phyloP scores from a whole-genome alignment of 2,113 vertebrate species.

The Nansenia antarctica region DNA sequence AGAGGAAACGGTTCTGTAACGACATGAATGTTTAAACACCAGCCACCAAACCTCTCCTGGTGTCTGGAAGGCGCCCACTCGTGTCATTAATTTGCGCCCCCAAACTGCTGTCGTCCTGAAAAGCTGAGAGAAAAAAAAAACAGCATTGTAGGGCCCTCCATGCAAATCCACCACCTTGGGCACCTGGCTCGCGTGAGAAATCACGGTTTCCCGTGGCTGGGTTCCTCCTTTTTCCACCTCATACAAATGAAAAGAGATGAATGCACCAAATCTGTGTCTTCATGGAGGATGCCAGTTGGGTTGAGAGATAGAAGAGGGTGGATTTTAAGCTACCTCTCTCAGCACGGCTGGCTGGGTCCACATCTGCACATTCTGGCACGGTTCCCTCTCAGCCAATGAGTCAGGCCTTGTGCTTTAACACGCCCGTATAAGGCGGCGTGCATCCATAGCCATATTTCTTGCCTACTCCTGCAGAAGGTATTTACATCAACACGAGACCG shows the following conservation, averaged over 20 bases:
- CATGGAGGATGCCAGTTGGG: slow-evolving; percentile 23
- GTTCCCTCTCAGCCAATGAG: slow-evolving; percentile 40
- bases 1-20: slow-evolving; percentile 70
- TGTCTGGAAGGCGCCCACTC: slow-evolving; percentile 47
- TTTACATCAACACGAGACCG: slow-evolving; percentile 40
- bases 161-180: slow-evolving; percentile 51
- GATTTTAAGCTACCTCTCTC: slow-evolving; percentile 55
- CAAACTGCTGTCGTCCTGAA: slow-evolving; percentile 59
- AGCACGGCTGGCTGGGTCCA: slow-evolving; percentile 49
- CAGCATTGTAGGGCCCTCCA: slow-evolving; percentile 29
- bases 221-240: slow-evolving; percentile 28
- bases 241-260: slow-evolving; percentile 28
- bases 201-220: slow-evolving; percentile 38
- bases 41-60: slow-evolving; percentile 62
- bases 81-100: slow-evolving; percentile 66
- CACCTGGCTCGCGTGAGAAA: slow-evolving; percentile 15
- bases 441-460: slow-evolving; percentile 35
- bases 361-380: slow-evolving; percentile 52
- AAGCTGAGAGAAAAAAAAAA: slow-evolving; percentile 42
- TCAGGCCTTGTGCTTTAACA: slow-evolving; percentile 35
- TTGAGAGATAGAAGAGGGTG: slow-evolving; percentile 22
- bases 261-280: slow-evolving; percentile 32
- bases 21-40: slow-evolving; percentile 76
- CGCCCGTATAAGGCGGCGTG: slow-evolving; percentile 21
- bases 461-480: slow-evolving; percentile 24